Percentiles rank a stretch among this genome's conserved stretches.
phyloP scores from a whole-genome alignment of 2,113 vertebrate species.

The Martes martes region DNA sequence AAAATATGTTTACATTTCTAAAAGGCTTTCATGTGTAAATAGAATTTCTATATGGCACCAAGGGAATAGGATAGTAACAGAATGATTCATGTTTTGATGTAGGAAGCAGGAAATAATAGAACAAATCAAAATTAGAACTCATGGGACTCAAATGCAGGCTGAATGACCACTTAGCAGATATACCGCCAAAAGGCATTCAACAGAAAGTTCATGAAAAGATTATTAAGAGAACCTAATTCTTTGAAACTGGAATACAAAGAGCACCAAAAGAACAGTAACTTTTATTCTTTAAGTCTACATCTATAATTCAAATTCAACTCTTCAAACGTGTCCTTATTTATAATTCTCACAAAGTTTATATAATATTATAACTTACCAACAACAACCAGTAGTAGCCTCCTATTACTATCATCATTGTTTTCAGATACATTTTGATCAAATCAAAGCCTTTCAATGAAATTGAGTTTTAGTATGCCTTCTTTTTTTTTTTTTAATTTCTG shows the following conservation, averaged over 20 bases:
- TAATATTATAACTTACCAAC: background rate
- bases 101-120: background rate
- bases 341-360: background rate
- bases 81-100: background rate
- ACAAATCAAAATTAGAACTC: background rate
- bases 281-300: background rate
- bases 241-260: background rate
- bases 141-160: background rate
- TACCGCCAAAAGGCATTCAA: background rate
- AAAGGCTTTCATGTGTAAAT: background rate
- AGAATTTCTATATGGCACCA: background rate
- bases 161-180: background rate
- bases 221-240: background rate
- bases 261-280: background rate
- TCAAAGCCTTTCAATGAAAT: background rate
- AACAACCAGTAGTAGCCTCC: background rate
- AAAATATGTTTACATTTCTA: background rate
- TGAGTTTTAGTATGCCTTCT: background rate
- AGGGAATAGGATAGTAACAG: background rate
- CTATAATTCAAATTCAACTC: background rate
- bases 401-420: background rate
- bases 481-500: background rate
- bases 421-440: background rate
- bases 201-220: background rate
- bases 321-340: background rate